Percentiles rank a stretch among this genome's conserved stretches.
Conservation (phyloP, 2,113 vertebrate genomes). For the Colinus virginianus region DNA sequence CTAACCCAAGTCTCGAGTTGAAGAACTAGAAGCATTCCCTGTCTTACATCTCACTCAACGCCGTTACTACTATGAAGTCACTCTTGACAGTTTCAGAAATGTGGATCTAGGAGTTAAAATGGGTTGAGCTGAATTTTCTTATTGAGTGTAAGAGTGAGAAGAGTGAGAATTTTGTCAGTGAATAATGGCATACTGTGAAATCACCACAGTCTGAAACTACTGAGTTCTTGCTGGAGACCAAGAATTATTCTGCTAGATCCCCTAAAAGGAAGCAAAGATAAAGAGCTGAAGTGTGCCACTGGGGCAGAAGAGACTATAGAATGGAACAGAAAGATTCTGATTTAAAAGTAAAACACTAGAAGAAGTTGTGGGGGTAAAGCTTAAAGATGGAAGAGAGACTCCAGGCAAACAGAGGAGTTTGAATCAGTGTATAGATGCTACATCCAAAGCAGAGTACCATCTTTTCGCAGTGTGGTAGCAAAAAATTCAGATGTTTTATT, state of each 20-base stretch:
- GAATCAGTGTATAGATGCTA: not conserved
- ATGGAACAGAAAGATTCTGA: not conserved
- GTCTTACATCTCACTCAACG: not conserved
- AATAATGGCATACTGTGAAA: conserved; percentile 17
- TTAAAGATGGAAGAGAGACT: not conserved
- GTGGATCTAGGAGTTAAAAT: not conserved
- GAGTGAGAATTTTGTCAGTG: not conserved
- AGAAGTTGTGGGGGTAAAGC: not conserved
- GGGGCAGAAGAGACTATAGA: conserved; percentile 2
- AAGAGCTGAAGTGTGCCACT: conserved; percentile 18
- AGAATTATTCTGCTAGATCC: conserved; percentile 18
- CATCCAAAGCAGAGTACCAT: not conserved
- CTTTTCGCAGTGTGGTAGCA: not conserved
- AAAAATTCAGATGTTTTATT: not conserved
- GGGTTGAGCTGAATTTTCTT: not conserved
- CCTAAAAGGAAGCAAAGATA: not conserved
- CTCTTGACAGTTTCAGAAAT: not conserved
- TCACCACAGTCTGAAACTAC: conserved; percentile 6
- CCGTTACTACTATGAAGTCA: not conserved
- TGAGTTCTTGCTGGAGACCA: conserved; percentile 17
- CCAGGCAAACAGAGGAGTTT: not conserved
- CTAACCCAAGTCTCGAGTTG: not conserved
- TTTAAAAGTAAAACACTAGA: not conserved
- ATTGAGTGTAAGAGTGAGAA: not conserved
- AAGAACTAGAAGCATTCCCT: not conserved